These are phyloP conservation scores for Heteromyza rotundicornis DNA, from an alignment of 2,888 invertebrate species.

Conservation along the genomic window DNA sequence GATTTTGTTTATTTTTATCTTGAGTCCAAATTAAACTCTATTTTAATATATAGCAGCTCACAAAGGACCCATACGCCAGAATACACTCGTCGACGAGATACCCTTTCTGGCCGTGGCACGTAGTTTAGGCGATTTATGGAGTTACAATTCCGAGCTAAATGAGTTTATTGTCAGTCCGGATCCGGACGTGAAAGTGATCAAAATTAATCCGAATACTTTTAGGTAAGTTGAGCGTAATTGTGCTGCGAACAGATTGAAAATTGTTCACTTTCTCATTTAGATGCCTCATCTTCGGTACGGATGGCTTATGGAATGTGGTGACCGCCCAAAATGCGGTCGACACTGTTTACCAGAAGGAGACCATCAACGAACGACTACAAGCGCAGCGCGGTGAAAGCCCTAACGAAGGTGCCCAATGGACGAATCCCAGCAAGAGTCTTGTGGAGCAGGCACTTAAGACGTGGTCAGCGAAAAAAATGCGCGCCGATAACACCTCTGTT, in stretches of 20 bases:
- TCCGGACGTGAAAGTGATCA: slow-evolving; percentile 89
- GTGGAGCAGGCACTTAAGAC: slow-evolving; percentile 81
- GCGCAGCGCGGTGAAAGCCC: slow-evolving; percentile 56
- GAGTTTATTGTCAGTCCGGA: slow-evolving; percentile 97
- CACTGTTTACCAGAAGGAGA: slow-evolving; percentile 82
- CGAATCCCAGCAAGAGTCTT: slow-evolving; percentile 90
- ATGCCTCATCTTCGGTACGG: slow-evolving; percentile 94
- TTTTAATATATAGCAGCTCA: slow-evolving; percentile 39
- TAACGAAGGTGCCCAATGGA: slow-evolving; percentile 66
- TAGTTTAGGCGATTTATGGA: slow-evolving; percentile 96
- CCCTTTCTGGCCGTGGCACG: slow-evolving; percentile 96
- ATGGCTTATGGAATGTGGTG: slow-evolving; percentile 97
- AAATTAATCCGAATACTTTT: slow-evolving; percentile 78
- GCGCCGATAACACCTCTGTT: slow-evolving; percentile 96
- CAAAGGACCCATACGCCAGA: slow-evolving; percentile 84
- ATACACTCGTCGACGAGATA: slow-evolving; percentile 90
- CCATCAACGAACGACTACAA: slow-evolving; percentile 72
- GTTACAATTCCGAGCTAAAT: slow-evolving; percentile 88
- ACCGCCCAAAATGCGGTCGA: slow-evolving; percentile 82
- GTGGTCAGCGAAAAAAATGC: slow-evolving; percentile 84
- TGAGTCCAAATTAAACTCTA: background rate
- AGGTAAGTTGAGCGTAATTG: slow-evolving; percentile 61
- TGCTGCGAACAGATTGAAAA: background rate
- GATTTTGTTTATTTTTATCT: background rate
- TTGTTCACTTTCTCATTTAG: slow-evolving; percentile 56